A percentile compares a stretch with the other conserved stretches of the same genome.
Evolutionary conservation across 1,140 invertebrate genomes (phyloP).

Genomic region (Wiebesia pumilae): DNA sequence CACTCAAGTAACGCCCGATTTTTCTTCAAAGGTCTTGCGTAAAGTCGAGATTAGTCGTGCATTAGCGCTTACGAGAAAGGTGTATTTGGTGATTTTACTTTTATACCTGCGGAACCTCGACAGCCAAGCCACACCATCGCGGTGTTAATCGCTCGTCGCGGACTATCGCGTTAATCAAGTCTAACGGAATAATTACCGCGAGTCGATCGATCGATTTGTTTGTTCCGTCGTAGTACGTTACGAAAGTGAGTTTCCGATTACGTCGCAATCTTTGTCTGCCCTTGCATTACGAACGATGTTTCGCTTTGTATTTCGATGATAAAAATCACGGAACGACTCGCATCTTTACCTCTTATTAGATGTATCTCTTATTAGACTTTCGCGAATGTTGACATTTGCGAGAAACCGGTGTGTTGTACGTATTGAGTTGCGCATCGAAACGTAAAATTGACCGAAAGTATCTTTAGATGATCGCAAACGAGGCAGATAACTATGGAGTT

Average conservation of each 20-base stretch:
- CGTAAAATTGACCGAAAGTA: too few species aligned
- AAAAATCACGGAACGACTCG: background rate
- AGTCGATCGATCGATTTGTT: background rate
- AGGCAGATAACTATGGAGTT: background rate
- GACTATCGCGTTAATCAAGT: slow-evolving; percentile 24
- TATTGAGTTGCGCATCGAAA: too few species aligned
- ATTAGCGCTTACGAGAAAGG: too few species aligned
- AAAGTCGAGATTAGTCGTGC: too few species aligned
- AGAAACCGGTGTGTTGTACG: too few species aligned
- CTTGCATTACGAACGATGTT: background rate
- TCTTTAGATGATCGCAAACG: too few species aligned
- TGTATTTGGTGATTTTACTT: background rate
- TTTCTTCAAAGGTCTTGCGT: too few species aligned
- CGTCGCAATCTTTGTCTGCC: slow-evolving; percentile 1
- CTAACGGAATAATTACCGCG: slow-evolving; percentile 13
- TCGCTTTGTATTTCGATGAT: background rate
- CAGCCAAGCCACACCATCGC: background rate
- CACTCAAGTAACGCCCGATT: too few species aligned
- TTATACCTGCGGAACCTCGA: background rate
- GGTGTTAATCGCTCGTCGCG: slow-evolving; percentile 3
- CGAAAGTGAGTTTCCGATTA: slow-evolving; percentile 13
- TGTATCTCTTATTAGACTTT: background rate
- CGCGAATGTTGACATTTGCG: too few species aligned
- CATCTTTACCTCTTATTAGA: background rate
- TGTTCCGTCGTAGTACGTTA: background rate